A percentile compares a stretch with the other conserved stretches of the same genome.
Evolutionary conservation across 2,113 vertebrate genomes (phyloP).

Genomic region (Mellivora capensis): DNA sequence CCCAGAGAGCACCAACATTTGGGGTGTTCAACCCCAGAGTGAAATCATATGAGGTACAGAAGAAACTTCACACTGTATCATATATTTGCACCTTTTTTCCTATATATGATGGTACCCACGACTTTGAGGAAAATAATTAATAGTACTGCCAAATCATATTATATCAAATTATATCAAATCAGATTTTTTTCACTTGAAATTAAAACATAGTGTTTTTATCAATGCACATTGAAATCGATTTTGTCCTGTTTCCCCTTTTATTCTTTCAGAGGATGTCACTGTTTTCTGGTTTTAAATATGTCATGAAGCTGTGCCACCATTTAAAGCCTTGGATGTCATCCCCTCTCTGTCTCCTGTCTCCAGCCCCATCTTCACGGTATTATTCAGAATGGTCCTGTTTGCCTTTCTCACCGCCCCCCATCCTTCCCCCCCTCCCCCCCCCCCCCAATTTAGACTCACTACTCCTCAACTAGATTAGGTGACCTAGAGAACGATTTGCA

Average conservation of each 20-base stretch:
- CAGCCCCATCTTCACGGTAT: not conserved
- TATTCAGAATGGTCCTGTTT: not conserved
- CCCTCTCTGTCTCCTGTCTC: fast-evolving
- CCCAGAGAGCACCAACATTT: fast-evolving
- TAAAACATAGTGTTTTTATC: not conserved
- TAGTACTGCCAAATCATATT: not conserved
- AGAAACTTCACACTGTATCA: not conserved
- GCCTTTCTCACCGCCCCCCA: fast-evolving
- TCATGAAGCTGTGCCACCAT: not conserved
- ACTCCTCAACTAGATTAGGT: not conserved
- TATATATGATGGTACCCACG: not conserved
- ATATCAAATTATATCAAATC: not conserved
- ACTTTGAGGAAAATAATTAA: not conserved
- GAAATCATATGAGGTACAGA: fast-evolving
- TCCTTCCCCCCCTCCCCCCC: no score
- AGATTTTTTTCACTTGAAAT: not conserved
- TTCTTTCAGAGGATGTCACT: not conserved
- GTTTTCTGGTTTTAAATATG: not conserved
- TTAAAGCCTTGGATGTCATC: not conserved
- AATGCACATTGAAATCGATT: not conserved
- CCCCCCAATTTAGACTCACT: no score
- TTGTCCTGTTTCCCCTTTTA: not conserved
- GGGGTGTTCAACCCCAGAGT: not conserved
- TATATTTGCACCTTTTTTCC: not conserved
- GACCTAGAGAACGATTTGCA: not conserved